A percentile compares a stretch with the other conserved stretches of the same genome.
Conservation (phyloP, 2,888 invertebrate genomes). For the Limnephilus auricula region DNA sequence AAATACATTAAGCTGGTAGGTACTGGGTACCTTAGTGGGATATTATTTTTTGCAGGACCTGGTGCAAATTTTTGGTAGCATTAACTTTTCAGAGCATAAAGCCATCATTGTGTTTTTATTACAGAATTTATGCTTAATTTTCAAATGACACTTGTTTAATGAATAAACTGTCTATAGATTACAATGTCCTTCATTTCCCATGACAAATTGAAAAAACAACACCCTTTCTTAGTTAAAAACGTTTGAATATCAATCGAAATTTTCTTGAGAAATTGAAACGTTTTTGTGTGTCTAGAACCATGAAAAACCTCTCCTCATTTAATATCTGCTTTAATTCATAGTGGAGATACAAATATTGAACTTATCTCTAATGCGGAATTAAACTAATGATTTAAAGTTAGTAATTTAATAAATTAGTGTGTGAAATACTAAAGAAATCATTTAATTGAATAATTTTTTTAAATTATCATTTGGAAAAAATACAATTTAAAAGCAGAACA, state of each 20-base stretch:
- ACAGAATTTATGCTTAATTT: too few species aligned
- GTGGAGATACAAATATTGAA: not conserved
- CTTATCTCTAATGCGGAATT: not conserved
- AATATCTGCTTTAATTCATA: not conserved
- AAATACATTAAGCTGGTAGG: not conserved
- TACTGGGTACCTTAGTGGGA: not conserved
- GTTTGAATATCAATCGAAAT: not conserved
- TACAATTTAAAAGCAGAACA: not conserved
- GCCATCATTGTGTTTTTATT: too few species aligned
- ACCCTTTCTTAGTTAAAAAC: too few species aligned
- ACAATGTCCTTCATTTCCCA: too few species aligned
- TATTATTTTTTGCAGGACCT: not conserved
- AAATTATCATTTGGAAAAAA: not conserved
- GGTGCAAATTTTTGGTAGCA: not conserved
- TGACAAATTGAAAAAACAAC: too few species aligned
- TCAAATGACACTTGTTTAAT: too few species aligned
- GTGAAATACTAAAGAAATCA: too few species aligned
- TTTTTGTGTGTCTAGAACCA: not conserved
- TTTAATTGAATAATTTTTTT: not conserved
- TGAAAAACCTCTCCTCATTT: not conserved
- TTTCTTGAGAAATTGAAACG: not conserved
- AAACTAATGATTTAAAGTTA: not conserved
- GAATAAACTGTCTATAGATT: too few species aligned
- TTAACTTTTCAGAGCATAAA: too few species aligned
- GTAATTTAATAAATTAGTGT: not conserved